These are phyloP conservation scores for Empidonax alnorum DNA, from an alignment of 2,113 vertebrate species.

Conservation along the genomic window DNA sequence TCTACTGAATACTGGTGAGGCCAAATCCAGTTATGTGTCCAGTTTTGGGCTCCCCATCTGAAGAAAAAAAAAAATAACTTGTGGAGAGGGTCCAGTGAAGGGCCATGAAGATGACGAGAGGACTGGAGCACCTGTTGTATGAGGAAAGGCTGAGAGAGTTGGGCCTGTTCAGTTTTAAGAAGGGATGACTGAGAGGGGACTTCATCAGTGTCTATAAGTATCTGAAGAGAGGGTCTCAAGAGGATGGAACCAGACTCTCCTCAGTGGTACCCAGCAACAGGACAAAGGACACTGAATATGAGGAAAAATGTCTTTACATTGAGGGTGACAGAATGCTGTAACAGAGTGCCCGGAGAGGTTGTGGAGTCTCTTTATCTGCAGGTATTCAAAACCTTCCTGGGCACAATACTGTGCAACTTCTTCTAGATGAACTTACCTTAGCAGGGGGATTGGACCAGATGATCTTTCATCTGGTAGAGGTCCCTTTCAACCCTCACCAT, in stretches of 20 bases:
- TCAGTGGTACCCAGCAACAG: accelerated
- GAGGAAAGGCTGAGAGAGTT: neutral
- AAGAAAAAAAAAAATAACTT: neutral
- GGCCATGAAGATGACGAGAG: neutral
- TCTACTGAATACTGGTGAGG: neutral
- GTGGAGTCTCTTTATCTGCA: neutral
- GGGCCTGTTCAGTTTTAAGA: neutral
- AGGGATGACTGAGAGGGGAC: neutral
- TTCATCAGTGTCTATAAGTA: neutral
- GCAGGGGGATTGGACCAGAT: accelerated
- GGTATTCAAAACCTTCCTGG: neutral
- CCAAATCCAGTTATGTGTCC: neutral
- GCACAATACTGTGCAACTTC: neutral
- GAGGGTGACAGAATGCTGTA: neutral
- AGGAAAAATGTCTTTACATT: neutral
- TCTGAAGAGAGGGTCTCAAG: neutral
- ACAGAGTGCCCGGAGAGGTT: no score
- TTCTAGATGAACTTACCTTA: neutral
- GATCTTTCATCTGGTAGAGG: neutral
- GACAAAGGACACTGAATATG: neutral
- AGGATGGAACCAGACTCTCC: neutral
- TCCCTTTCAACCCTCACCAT: neutral
- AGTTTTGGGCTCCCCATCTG: accelerated
- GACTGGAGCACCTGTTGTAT: neutral
- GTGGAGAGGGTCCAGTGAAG: accelerated